Evolutionary conservation across 2,888 invertebrate genomes (phyloP).

Genomic region (Epirrhoe tristata): DNA sequence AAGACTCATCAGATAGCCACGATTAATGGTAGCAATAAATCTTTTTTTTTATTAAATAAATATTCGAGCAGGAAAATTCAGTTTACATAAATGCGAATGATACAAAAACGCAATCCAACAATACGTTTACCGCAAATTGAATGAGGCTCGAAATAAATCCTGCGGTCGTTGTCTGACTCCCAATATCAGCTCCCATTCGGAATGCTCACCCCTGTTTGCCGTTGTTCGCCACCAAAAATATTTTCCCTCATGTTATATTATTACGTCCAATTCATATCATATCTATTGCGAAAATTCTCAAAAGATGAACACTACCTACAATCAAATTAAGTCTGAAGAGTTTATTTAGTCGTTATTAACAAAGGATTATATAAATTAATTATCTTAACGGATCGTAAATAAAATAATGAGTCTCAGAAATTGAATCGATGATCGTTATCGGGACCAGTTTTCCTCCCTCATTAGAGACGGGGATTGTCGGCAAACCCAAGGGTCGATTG

Average conservation of each 20-base stretch:
- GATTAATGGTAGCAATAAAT: neutral
- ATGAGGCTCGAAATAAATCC: conserved; percentile 82
- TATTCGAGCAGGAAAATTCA: conserved; percentile 40
- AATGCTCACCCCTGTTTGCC: conserved; percentile 76
- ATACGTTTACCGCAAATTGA: conserved; percentile 82
- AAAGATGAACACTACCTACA: conserved; percentile 27
- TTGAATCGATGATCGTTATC: conserved; percentile 68
- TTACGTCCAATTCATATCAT: conserved; percentile 46
- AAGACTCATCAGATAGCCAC: neutral
- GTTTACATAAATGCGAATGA: conserved; percentile 61
- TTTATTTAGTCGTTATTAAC: neutral
- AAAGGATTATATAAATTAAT: conserved; percentile 12
- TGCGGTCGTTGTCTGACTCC: conserved; percentile 78
- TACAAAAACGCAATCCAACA: conserved; percentile 77
- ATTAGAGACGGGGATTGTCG: conserved; percentile 61
- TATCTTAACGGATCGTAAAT: conserved; percentile 29
- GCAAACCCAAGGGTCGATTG: conserved; percentile 67
- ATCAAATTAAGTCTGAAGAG: conserved; percentile 13
- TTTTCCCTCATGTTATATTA: conserved; percentile 53
- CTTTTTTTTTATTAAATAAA: neutral
- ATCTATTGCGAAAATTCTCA: conserved; percentile 39
- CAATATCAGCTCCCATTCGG: conserved; percentile 71
- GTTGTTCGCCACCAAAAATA: conserved; percentile 66
- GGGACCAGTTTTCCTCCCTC: conserved; percentile 63
- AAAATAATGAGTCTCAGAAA: conserved; percentile 50